These are phyloP conservation scores for Altica lythri DNA, from an alignment of 2,888 invertebrate species.

Conservation along the genomic window DNA sequence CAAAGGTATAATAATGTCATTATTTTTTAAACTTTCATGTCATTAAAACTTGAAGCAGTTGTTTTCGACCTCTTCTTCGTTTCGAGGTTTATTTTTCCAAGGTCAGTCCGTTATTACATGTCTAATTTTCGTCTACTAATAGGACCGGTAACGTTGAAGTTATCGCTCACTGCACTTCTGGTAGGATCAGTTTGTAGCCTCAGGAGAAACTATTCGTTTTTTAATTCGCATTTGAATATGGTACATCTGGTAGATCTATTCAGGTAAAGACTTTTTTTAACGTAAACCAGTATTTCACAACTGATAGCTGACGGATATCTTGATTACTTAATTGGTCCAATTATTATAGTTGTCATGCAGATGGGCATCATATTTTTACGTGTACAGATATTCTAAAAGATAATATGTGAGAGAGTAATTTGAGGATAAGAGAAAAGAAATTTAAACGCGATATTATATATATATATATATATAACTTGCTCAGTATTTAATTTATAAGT, in stretches of 20 bases:
- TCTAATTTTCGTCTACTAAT: conserved; percentile 25
- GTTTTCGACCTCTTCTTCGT: not conserved
- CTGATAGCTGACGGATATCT: conserved; percentile 11
- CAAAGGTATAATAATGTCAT: conserved; percentile 5
- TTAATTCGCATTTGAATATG: conserved; percentile 28
- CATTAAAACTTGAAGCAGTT: not conserved
- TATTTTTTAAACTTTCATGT: conserved; percentile 8
- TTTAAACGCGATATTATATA: too few relatives aligned
- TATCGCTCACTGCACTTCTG: conserved; percentile 25
- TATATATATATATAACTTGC: too few relatives aligned
- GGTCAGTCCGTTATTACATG: conserved; percentile 19
- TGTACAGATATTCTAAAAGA: too few relatives aligned
- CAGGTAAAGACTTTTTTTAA: conserved; percentile 15
- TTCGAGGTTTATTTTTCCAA: conserved; percentile 12
- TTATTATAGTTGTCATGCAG: conserved; percentile 11
- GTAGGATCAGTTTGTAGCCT: conserved; percentile 27
- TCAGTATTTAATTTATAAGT: too few relatives aligned
- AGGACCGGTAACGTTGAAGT: conserved; percentile 13
- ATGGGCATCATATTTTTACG: conserved; percentile 2
- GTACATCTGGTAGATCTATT: conserved; percentile 23
- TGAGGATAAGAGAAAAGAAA: too few relatives aligned
- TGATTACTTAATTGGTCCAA: conserved; percentile 21
- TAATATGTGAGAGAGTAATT: too few relatives aligned
- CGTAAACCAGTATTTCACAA: conserved; percentile 26
- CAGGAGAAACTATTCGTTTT: conserved; percentile 23